Percentiles rank a stretch among this genome's conserved stretches.
Evolutionary conservation across 2,888 invertebrate genomes (phyloP).

Genomic region (Drosophila macrothrix): DNA sequence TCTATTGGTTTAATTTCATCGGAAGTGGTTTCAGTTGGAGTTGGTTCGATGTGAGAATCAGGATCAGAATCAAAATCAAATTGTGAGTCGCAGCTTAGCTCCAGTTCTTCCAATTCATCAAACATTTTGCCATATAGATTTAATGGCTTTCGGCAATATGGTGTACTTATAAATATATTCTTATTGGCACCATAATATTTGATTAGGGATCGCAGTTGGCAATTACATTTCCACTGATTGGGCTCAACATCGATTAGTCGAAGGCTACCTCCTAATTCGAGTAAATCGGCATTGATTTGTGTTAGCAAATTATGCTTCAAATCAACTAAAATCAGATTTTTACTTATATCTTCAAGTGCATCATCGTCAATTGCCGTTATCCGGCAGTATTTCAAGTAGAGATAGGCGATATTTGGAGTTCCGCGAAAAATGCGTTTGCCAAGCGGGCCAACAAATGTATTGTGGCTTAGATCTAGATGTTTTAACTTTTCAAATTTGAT

Average conservation of each 20-base stretch:
- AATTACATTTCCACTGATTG: constrained; percentile 80
- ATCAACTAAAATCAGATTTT: constrained; percentile 67
- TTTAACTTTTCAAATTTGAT: constrained; percentile 61
- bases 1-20: not conserved
- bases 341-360: constrained; percentile 69
- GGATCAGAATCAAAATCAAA: not conserved
- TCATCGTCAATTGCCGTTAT: constrained; percentile 68
- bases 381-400: constrained; percentile 64
- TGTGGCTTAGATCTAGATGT: constrained; percentile 76
- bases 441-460: constrained; percentile 67
- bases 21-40: not conserved
- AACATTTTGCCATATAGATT: constrained; percentile 64
- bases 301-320: constrained; percentile 74
- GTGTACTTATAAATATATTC: constrained; percentile 64
- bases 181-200: constrained; percentile 53
- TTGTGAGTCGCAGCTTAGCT: constrained; percentile 34
- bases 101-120: constrained; percentile 42
- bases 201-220: constrained; percentile 60
- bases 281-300: constrained; percentile 48
- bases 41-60: not conserved
- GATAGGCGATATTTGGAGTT: constrained; percentile 68
- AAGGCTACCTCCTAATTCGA: constrained; percentile 2
- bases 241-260: constrained; percentile 64
- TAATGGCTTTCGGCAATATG: constrained; percentile 74
- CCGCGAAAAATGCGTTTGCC: constrained; percentile 58